Conservation (phyloP, 2,113 vertebrate genomes). For the Rhinichthys klamathensis region DNA sequence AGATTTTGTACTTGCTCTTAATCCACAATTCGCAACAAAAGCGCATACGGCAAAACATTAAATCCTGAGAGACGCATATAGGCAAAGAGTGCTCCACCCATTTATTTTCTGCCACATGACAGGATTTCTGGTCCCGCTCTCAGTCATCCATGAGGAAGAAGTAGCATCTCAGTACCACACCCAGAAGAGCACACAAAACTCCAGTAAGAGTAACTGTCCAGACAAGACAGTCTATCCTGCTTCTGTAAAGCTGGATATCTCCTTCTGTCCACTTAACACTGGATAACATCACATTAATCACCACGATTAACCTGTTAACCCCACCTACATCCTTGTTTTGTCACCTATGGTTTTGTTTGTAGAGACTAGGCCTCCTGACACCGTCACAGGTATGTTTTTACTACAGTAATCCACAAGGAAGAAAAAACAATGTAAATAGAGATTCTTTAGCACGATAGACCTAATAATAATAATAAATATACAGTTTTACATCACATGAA, state of each 20-base stretch:
- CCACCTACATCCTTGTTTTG: conserved; percentile 19
- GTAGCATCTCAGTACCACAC: conserved; percentile 8
- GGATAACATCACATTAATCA: conserved; percentile 5
- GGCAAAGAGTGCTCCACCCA: conserved; percentile 40
- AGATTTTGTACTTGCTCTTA: neutral
- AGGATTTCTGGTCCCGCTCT: conserved; percentile 42
- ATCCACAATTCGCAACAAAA: conserved; percentile 11
- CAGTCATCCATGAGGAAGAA: conserved; percentile 20
- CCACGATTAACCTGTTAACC: conserved; percentile 16
- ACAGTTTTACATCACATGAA: neutral
- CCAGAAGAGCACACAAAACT: conserved; percentile 38
- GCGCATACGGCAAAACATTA: conserved; percentile 9
- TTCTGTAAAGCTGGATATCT: neutral
- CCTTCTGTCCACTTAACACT: conserved; percentile 19
- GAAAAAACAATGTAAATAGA: neutral
- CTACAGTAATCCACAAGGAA: neutral
- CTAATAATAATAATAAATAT: neutral
- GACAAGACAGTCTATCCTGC: neutral
- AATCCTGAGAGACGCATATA: neutral
- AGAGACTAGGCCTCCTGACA: neutral
- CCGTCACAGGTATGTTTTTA: neutral
- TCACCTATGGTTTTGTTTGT: neutral
- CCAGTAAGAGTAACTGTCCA: neutral
- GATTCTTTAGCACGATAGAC: neutral
- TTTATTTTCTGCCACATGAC: conserved; percentile 40